These are phyloP conservation scores for Microctonus hyperodae DNA, from an alignment of 2,888 invertebrate genomes.

Conservation along the genomic window DNA sequence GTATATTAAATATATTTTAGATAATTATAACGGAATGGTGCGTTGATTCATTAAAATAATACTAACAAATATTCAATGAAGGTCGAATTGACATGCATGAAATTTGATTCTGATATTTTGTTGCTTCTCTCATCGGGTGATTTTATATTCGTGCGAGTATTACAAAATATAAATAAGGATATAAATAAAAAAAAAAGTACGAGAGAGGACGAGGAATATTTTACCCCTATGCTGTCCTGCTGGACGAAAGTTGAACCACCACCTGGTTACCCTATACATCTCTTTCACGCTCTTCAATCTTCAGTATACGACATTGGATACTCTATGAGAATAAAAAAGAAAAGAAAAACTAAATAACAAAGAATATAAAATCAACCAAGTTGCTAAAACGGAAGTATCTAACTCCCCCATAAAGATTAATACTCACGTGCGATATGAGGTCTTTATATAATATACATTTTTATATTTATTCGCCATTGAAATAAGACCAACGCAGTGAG, in stretches of 20 bases:
- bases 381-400: neutral
- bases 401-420: neutral
- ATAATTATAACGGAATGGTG: neutral
- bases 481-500: neutral
- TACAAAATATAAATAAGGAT: neutral
- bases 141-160: conserved; percentile 17
- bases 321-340: neutral
- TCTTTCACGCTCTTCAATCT: neutral
- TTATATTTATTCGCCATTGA: neutral
- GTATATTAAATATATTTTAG: neutral
- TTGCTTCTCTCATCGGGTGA: neutral
- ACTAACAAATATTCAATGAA: neutral
- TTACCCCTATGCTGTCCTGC: conserved; percentile 5
- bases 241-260: conserved; percentile 22
- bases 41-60: neutral
- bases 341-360: neutral
- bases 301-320: neutral
- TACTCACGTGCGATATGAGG: conserved; percentile 3
- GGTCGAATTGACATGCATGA: neutral
- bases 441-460: neutral
- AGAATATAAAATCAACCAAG: neutral
- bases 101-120: conserved; percentile 15
- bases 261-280: conserved; percentile 15
- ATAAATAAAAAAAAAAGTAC: neutral
- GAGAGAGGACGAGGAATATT: neutral